A percentile compares a stretch with the other conserved stretches of the same genome.
Conservation (phyloP, 2,113 vertebrate genomes). For the Tyto alba region DNA sequence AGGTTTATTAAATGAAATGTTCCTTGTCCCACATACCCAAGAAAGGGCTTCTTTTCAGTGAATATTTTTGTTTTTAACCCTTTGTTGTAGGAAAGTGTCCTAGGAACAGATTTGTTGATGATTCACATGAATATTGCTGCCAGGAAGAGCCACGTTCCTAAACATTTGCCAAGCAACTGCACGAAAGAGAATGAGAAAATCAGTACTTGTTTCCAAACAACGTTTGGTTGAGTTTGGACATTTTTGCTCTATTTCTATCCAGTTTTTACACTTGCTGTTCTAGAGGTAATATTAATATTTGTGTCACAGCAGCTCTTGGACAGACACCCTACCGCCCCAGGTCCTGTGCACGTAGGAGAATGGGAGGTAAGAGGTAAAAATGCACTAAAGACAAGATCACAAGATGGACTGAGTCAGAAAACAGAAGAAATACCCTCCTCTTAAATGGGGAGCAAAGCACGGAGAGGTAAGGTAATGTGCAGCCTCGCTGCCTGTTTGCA, state of each 20-base stretch:
- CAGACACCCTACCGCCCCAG: background rate
- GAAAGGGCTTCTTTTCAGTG: background rate
- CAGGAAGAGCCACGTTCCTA: background rate
- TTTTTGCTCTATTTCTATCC: background rate
- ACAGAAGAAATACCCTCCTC: background rate
- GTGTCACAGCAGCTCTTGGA: background rate
- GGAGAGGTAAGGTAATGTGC: fast-evolving
- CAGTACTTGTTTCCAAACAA: background rate
- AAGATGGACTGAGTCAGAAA: background rate
- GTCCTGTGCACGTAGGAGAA: fast-evolving
- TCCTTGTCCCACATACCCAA: background rate
- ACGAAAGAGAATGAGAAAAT: background rate
- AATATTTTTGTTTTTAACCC: background rate
- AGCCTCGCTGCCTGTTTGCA: background rate
- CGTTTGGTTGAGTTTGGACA: background rate
- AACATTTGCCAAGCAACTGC: background rate
- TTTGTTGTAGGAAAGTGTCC: background rate
- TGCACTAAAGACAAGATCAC: background rate
- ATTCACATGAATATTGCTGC: background rate
- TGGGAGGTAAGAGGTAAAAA: background rate
- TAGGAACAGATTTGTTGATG: background rate
- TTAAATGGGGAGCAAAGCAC: background rate
- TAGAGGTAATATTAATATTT: background rate
- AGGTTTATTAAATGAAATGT: background rate
- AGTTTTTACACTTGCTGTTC: background rate